Base-by-base conservation (phyloP, 37 sponge, comb jelly and placozoan genomes). In the Oopsacas minuta region DNA sequence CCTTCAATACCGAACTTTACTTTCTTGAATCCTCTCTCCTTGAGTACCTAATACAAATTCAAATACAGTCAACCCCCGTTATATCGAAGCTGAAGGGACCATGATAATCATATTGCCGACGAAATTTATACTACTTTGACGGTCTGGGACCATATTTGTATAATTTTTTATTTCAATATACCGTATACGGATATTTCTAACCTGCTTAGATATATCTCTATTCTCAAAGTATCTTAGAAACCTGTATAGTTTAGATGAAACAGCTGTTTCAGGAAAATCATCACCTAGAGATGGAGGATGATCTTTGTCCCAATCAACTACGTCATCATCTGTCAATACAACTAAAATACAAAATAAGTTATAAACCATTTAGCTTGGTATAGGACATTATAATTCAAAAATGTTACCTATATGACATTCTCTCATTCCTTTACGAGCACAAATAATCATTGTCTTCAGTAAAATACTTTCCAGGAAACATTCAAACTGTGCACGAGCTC, bases 1-100 rank as follows among this genome's bases (percentile, higher is more conserved):
- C 95, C 95, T 90, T 97, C 98, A 34, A 94, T 91, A 23, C 98
- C 98, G 84, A 97, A 90, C n/a, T 92, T 85, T 0, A 94, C 93
- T 83, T 93, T 94, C 89, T 94, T 97, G 81, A 97, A 82, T 0
- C 95, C 95, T 85, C 91, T 94, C 37, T 97, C 98, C 35, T 87
- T 38, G 37, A 97, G 52, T 0, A 94, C 88, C 75, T 61, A n/a
- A n/a, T n/a, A n/a, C n/a, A n/a, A n/a, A n/a, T n/a, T n/a, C n/a
- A n/a, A n/a, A n/a, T n/a, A n/a, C n/a, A n/a, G n/a, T n/a, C n/a
- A n/a, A n/a, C n/a, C n/a, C n/a, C n/a, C n/a, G n/a, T n/a, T n/a
- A n/a, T n/a, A n/a, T n/a, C n/a, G n/a, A n/a, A n/a, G n/a, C n/a
- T n/a, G n/a, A n/a, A n/a, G n/a, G n/a, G n/a, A n/a, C n/a, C n/a